Evolutionary conservation across 2,113 vertebrate species (phyloP), one percentile per base, ranked within the genome.

Genomic region (Podocnemis expansa): DNA sequence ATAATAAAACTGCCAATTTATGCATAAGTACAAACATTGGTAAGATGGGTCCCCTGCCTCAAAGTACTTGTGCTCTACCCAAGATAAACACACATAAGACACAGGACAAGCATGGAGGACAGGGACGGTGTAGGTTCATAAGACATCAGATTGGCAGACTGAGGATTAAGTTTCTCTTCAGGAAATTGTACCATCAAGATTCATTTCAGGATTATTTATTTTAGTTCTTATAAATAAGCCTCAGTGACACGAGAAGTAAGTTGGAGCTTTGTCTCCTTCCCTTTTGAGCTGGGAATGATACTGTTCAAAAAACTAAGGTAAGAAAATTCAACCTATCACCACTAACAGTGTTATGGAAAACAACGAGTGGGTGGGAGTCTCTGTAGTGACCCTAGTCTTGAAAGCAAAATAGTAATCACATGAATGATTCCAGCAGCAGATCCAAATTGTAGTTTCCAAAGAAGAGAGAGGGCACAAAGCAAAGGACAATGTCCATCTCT

Each of bases 41-140:
- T 78, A 93, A 67, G 85, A 89, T 82, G 89, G 45, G 78, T 94
- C 95, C 89, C 90, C 70, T 91, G 58, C 43, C 60, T 56, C 83
- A 4, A 31, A 84, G 52, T 25, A 85, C 21, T 95, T 54, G 67
- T 63, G 85, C 67, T 93, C 58, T 88, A 54, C 55, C 31, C 63
- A 82, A 90, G 89, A 90, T 84, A 96, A 95, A 96, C 81, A 93
- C 88, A 94, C 78, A 83, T 0, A 60, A 31, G 56, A 60, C 34
- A 67, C 19, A n/a, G 17, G 34, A 19, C 63, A 4, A 31, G 67
- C 78, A 22, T 27, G 11, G 52, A 85, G 90, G 87, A 80, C 47
- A 56, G 47, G 14, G 67, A 90, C 81, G 6, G 70, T 3, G 5
- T 29, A 27, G 70, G 34, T 12, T 95, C 38, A 0, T 1, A 34